phyloP scores from a whole-genome alignment of 2,113 vertebrate species.

The Zapus hudsonius region DNA sequence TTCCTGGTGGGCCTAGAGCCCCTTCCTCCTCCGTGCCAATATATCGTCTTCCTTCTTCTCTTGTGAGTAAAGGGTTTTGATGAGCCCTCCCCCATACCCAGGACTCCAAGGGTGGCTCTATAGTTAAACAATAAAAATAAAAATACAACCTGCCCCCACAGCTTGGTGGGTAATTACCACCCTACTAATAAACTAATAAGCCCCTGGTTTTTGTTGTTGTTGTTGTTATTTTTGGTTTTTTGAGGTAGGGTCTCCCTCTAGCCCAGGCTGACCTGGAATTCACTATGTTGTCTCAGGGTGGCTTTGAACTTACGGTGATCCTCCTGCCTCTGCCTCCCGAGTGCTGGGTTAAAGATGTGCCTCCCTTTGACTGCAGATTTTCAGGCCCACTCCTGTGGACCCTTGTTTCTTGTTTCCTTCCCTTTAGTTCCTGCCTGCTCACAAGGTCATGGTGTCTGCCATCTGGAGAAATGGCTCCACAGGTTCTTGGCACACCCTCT shows the following conservation, averaged over 20 bases:
- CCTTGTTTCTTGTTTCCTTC: neutral
- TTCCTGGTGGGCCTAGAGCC: neutral
- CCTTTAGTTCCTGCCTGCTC: neutral
- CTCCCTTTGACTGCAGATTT: neutral
- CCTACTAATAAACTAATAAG: neutral
- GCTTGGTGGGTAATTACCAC: accelerated
- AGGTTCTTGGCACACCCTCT: neutral
- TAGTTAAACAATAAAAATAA: neutral
- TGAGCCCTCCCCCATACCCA: too few relatives aligned
- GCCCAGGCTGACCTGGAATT: too few relatives aligned
- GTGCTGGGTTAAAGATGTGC: too few relatives aligned
- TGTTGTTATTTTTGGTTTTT: too few relatives aligned
- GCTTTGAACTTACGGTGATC: too few relatives aligned
- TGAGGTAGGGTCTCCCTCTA: too few relatives aligned
- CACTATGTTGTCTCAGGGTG: too few relatives aligned
- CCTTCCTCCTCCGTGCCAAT: neutral
- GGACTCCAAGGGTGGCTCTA: accelerated
- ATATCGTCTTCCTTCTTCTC: neutral
- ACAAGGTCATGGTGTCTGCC: neutral
- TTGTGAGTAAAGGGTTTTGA: too few relatives aligned
- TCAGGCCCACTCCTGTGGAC: too few relatives aligned
- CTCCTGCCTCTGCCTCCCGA: too few relatives aligned
- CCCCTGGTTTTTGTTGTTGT: too few relatives aligned
- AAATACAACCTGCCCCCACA: too few relatives aligned
- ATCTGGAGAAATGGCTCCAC: neutral